Evolutionary conservation across 1,140 invertebrate species (phyloP).

Genomic region (Pseudachorutes palmiensis): DNA sequence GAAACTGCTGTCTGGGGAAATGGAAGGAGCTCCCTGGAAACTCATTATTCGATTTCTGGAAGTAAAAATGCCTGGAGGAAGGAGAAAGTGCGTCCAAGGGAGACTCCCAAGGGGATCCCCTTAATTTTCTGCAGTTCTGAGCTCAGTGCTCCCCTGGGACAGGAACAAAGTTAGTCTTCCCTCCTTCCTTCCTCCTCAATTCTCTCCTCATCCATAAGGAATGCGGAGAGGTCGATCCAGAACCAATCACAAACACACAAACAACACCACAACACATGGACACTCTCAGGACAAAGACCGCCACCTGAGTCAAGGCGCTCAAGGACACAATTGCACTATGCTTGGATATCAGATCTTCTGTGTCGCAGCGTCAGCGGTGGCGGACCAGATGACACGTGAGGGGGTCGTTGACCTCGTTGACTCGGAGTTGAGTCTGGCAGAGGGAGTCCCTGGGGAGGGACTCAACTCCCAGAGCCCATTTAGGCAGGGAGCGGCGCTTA

Average conservation of each 20-base stretch:
- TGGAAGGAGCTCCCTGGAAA: constrained; percentile 37
- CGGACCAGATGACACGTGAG: not conserved
- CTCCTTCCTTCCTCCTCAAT: not conserved
- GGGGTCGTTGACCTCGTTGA: not conserved
- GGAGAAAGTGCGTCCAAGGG: constrained; percentile 40
- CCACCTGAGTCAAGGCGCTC: too few relatives aligned
- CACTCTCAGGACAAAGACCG: not conserved
- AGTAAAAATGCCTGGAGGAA: constrained; percentile 40
- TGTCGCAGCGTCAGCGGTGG: not conserved
- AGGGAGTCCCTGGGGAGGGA: not conserved
- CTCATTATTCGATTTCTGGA: constrained; percentile 42
- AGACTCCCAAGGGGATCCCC: constrained; percentile 54
- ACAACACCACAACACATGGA: not conserved
- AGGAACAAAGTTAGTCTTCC: not conserved
- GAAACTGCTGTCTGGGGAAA: constrained; percentile 38
- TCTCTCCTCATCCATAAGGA: not conserved
- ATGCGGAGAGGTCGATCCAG: not conserved
- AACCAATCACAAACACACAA: not conserved
- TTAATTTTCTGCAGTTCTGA: constrained; percentile 64
- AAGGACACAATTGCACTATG: not conserved
- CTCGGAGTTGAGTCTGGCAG: not conserved
- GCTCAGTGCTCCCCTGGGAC: constrained; percentile 55
- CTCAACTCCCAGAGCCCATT: not conserved
- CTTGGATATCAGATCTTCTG: not conserved
- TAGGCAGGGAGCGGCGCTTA: not conserved